Evolutionary conservation across 2,113 vertebrate genomes (phyloP).

Genomic region (Antigone vipio): DNA sequence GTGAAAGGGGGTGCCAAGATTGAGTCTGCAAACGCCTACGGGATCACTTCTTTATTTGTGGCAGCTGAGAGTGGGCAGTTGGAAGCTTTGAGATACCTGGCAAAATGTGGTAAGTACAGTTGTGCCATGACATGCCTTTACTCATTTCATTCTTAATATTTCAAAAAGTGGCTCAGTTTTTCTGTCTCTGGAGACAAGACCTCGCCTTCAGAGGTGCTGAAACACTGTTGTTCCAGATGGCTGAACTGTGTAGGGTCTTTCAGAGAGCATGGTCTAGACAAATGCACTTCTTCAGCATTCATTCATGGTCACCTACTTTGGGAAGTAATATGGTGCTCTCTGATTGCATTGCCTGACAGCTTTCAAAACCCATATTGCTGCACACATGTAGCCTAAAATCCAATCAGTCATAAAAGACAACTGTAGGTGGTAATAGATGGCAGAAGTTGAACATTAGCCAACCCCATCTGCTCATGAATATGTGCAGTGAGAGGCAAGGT

Average conservation of each 20-base stretch:
- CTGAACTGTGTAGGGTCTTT: neutral
- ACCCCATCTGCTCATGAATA: neutral
- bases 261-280: neutral
- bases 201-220: neutral
- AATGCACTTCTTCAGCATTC: neutral
- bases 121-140: neutral
- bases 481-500: neutral
- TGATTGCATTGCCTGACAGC: neutral
- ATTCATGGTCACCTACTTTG: neutral
- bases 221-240: neutral
- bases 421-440: neutral
- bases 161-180: neutral
- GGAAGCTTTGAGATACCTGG: slow-evolving; percentile 82
- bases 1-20: slow-evolving; percentile 86
- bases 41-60: slow-evolving; percentile 87
- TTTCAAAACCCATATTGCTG: neutral
- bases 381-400: neutral
- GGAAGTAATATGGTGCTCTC: neutral
- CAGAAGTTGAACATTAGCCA: neutral
- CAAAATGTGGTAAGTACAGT: slow-evolving; percentile 75
- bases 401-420: neutral
- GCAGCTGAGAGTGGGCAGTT: slow-evolving; percentile 88
- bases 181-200: neutral
- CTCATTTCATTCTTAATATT: neutral
- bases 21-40: slow-evolving; percentile 81